Conservation (phyloP, 2,113 vertebrate genomes). For the Oenanthe melanoleuca region DNA sequence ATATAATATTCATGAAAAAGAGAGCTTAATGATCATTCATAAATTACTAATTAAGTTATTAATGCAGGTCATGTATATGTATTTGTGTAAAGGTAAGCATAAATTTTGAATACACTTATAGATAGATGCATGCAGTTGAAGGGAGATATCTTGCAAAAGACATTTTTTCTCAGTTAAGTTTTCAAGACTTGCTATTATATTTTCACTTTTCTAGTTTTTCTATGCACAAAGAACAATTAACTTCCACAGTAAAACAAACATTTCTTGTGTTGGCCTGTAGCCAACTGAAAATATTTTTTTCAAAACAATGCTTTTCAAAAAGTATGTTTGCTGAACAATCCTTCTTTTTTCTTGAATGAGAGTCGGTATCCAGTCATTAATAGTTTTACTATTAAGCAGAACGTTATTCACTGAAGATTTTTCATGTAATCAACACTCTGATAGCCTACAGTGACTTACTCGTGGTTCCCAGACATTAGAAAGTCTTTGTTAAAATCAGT, state of each 20-base stretch:
- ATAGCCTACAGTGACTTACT: not conserved
- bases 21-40: not conserved
- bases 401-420: not conserved
- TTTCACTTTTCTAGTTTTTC: not conserved
- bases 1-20: not conserved
- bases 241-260: not conserved
- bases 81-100: not conserved
- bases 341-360: not conserved
- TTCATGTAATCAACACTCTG: not conserved
- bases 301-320: not conserved
- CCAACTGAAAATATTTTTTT: not conserved
- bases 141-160: not conserved
- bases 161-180: not conserved
- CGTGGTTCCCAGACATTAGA: not conserved
- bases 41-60: not conserved
- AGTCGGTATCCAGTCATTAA: not conserved
- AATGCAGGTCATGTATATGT: fast-evolving
- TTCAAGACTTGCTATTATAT: not conserved
- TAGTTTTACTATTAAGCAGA: not conserved
- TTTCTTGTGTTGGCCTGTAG: not conserved
- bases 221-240: not conserved
- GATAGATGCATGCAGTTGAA: not conserved
- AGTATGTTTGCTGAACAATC: not conserved
- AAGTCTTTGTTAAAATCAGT: not conserved
- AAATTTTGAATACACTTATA: not conserved